Conservation (phyloP, 1,140 invertebrate species). For the Atta colombica region DNA sequence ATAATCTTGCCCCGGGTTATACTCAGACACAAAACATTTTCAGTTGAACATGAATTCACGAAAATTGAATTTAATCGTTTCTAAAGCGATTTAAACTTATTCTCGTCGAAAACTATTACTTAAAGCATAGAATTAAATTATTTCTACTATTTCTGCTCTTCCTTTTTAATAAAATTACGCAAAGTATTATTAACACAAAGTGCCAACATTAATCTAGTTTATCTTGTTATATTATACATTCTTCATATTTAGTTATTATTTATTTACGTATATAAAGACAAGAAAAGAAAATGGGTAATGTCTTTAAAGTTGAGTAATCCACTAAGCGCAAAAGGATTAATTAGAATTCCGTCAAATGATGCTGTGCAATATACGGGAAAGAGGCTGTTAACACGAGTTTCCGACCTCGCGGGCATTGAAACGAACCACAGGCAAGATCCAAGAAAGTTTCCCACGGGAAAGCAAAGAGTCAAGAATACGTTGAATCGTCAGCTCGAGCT, state of each 20-base stretch:
- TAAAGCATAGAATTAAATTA: not conserved
- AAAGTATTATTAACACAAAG: not conserved
- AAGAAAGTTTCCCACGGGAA: slow-evolving; percentile 68
- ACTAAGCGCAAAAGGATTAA: slow-evolving; percentile 21
- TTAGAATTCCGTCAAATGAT: slow-evolving; percentile 24
- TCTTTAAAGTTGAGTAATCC: not conserved
- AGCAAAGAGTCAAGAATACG: slow-evolving; percentile 33
- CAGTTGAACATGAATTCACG: not conserved
- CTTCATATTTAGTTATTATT: not conserved
- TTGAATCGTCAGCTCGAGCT: slow-evolving; percentile 25
- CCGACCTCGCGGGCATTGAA: slow-evolving; percentile 29
- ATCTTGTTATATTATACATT: not conserved
- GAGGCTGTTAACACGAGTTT: slow-evolving; percentile 34
- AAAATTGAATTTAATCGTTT: slow-evolving; percentile 14
- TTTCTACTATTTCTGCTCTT: not conserved
- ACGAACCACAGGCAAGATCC: slow-evolving; percentile 1
- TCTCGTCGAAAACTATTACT: slow-evolving; percentile 4
- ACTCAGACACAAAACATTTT: slow-evolving; percentile 10
- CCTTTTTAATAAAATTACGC: not conserved
- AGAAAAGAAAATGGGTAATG: not conserved
- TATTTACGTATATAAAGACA: not conserved
- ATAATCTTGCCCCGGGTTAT: slow-evolving; percentile 4
- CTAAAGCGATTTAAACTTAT: not conserved
- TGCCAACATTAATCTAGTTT: not conserved
- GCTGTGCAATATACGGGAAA: not conserved